phyloP scores from a whole-genome alignment of 2,797 vertebrate genomes.

The Bovichtus diacanthus region DNA sequence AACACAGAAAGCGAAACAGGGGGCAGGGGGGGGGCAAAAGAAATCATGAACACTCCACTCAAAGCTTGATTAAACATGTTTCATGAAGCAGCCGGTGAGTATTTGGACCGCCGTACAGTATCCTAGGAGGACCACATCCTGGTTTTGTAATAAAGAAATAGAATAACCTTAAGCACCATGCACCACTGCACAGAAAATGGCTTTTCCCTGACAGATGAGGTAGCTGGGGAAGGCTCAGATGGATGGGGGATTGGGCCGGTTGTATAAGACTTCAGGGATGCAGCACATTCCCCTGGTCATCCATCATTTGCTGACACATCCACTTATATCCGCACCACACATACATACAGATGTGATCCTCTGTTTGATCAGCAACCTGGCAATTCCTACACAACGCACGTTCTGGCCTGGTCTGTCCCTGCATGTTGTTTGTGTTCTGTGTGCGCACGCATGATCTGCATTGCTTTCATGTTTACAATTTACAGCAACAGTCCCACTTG shows the following conservation, averaged over 20 bases:
- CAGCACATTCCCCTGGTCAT: conserved; percentile 78
- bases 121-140: conserved; percentile 27
- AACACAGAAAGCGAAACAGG: neutral
- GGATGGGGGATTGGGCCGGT: conserved; percentile 71
- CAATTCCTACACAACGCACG: conserved; percentile 52
- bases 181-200: conserved; percentile 75
- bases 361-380: conserved; percentile 65
- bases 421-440: neutral
- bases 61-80: conserved; percentile 9
- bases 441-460: neutral
- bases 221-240: conserved; percentile 70
- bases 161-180: conserved; percentile 73
- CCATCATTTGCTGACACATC: conserved; percentile 82
- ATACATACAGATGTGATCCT: conserved; percentile 78
- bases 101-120: conserved; percentile 12
- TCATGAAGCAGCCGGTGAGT: conserved; percentile 4
- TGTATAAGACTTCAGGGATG: conserved; percentile 78
- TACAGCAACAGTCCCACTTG: no score
- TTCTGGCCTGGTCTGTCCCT: neutral
- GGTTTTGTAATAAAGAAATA: conserved; percentile 68
- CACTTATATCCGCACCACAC: conserved; percentile 74
- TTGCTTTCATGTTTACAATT: neutral
- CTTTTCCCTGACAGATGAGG: conserved; percentile 80
- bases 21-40: no score
- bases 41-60: neutral